Conservation (phyloP, 2,888 invertebrate genomes). For the Agriopis marginaria region DNA sequence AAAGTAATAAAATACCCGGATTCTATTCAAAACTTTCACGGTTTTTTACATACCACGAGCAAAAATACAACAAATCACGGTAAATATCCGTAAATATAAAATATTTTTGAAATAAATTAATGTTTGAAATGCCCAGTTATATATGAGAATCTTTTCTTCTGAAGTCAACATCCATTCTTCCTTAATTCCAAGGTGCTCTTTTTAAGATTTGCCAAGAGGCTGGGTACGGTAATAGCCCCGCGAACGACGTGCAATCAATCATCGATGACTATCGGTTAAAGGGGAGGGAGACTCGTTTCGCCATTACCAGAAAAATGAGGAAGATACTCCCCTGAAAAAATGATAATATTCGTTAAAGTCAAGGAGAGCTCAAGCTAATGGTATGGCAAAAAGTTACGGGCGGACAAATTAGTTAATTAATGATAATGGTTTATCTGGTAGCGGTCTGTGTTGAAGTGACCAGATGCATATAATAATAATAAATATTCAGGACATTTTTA, state of each 20-base stretch:
- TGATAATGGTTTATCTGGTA: constrained; percentile 21
- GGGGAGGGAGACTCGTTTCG: constrained; percentile 53
- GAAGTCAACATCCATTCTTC: constrained; percentile 28
- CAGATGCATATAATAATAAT: no score
- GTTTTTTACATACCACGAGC: no score
- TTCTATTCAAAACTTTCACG: no score
- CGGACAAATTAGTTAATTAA: constrained; percentile 42
- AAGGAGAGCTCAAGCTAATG: constrained; percentile 41
- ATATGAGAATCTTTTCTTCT: not conserved
- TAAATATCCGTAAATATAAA: not conserved
- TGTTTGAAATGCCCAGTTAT: not conserved
- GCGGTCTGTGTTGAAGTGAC: no score
- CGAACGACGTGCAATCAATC: constrained; percentile 64
- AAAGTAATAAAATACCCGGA: no score
- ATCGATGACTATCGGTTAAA: constrained; percentile 63
- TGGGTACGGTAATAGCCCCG: constrained; percentile 62
- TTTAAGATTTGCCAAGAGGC: constrained; percentile 64
- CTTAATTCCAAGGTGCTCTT: constrained; percentile 53
- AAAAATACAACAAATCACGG: no score
- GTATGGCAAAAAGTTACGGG: constrained; percentile 35
- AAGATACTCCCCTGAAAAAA: constrained; percentile 50
- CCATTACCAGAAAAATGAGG: constrained; percentile 61
- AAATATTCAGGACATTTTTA: no score
- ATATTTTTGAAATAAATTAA: not conserved
- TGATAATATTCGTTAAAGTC: constrained; percentile 53